Conservation (phyloP, 2,797 vertebrate species). For the Xyrichtys novacula region DNA sequence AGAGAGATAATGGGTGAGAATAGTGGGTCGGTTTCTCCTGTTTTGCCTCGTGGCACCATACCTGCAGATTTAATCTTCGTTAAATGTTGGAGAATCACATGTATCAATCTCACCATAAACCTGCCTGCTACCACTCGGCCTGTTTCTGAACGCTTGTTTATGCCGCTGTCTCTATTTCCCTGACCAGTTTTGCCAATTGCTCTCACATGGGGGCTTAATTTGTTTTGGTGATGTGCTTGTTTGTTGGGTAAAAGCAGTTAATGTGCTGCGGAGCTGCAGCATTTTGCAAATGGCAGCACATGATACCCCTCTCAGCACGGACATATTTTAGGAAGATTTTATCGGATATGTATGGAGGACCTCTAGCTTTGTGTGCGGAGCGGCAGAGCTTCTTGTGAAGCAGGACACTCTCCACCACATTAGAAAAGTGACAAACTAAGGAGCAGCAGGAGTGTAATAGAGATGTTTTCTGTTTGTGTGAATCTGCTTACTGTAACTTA, state of each 20-base stretch:
- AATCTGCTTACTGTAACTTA: not conserved
- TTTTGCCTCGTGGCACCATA: no score
- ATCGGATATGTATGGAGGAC: constrained; percentile 13
- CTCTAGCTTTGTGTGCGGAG: not conserved
- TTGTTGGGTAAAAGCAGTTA: constrained; percentile 68
- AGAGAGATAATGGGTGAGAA: no score
- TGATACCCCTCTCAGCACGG: constrained; percentile 23
- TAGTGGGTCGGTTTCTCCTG: no score
- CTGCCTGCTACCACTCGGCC: constrained; percentile 47
- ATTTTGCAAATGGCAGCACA: constrained; percentile 47
- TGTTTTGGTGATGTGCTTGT: constrained; percentile 78
- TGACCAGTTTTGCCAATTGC: constrained; percentile 73
- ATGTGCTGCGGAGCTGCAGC: constrained; percentile 50
- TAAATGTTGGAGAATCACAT: constrained; percentile 72
- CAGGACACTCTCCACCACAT: not conserved
- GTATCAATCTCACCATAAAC: constrained; percentile 54
- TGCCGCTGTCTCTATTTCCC: constrained; percentile 64
- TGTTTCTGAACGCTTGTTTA: constrained; percentile 68
- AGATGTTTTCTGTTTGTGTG: constrained; percentile 1
- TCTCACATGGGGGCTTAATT: constrained; percentile 83
- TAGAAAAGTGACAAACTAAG: not conserved
- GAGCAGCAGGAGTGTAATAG: not conserved
- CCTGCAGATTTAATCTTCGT: no score
- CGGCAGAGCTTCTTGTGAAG: constrained; percentile 2
- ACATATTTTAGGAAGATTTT: constrained; percentile 8